Conservation (phyloP, 1,140 invertebrate species). For the Nephotettix cincticeps region DNA sequence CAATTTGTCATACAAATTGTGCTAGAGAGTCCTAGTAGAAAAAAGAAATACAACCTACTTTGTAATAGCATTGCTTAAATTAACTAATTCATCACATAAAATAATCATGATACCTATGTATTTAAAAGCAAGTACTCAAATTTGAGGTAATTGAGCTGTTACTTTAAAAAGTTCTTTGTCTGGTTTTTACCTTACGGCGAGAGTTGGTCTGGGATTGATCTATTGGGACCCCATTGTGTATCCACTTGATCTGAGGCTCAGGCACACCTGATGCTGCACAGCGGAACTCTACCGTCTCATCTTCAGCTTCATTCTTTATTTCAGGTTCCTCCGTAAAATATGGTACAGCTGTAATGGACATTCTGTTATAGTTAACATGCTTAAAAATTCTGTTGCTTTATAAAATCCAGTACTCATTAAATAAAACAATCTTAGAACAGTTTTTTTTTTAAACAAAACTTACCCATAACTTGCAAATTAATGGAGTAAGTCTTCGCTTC, state of each 20-base stretch:
- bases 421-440: no score
- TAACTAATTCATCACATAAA: no score
- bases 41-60: no score
- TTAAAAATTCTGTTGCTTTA: not conserved
- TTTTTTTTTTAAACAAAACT: no score
- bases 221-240: constrained; percentile 92
- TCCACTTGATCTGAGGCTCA: constrained; percentile 91
- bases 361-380: not conserved
- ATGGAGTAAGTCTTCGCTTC: constrained; percentile 81
- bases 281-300: constrained; percentile 81
- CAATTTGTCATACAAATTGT: no score
- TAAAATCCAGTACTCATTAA: no score
- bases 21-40: no score
- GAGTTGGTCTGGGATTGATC: constrained; percentile 71
- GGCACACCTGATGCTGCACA: constrained; percentile 89
- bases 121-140: no score
- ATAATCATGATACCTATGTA: no score
- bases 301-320: constrained; percentile 86
- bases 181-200: constrained; percentile 57
- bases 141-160: no score
- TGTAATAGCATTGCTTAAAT: no score
- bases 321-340: constrained; percentile 93
- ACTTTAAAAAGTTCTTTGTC: no score
- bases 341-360: constrained; percentile 70
- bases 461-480: constrained; percentile 72